Evolutionary conservation across 1,140 invertebrate species (phyloP).

Genomic region (Holotrichia oblita): DNA sequence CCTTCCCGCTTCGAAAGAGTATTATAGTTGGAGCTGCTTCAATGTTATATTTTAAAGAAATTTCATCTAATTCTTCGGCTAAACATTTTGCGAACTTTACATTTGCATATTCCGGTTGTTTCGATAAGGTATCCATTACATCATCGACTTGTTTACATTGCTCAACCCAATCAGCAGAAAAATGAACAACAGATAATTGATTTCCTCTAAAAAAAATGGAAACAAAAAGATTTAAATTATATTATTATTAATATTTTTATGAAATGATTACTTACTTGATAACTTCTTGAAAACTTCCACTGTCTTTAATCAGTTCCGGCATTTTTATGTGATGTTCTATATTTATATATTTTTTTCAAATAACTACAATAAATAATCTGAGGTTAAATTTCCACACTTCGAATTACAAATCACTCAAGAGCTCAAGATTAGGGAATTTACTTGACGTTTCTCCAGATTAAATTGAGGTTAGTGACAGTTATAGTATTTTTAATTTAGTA

Average conservation of each 20-base stretch:
- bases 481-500: too few relatives aligned
- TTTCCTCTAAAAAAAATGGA: conserved; percentile 60
- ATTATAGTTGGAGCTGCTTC: conserved; percentile 90
- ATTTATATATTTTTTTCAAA: not conserved
- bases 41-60: conserved; percentile 81
- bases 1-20: conserved; percentile 73
- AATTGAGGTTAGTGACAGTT: not conserved
- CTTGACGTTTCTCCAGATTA: not conserved
- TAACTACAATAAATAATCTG: conserved; percentile 9
- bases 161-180: conserved; percentile 86
- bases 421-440: not conserved
- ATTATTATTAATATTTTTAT: not conserved
- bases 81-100: conserved; percentile 70
- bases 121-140: conserved; percentile 77
- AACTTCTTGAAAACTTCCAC: conserved; percentile 44
- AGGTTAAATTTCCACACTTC: conserved; percentile 3
- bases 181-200: conserved; percentile 79
- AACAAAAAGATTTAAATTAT: conserved; percentile 24
- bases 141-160: conserved; percentile 89
- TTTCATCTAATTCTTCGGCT: conserved; percentile 87
- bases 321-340: conserved; percentile 43
- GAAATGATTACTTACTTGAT: conserved; percentile 47
- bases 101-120: conserved; percentile 68
- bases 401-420: not conserved
- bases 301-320: conserved; percentile 47